These are phyloP conservation scores for Sorex araneus DNA, from an alignment of 2,113 vertebrate species.

Conservation along the genomic window DNA sequence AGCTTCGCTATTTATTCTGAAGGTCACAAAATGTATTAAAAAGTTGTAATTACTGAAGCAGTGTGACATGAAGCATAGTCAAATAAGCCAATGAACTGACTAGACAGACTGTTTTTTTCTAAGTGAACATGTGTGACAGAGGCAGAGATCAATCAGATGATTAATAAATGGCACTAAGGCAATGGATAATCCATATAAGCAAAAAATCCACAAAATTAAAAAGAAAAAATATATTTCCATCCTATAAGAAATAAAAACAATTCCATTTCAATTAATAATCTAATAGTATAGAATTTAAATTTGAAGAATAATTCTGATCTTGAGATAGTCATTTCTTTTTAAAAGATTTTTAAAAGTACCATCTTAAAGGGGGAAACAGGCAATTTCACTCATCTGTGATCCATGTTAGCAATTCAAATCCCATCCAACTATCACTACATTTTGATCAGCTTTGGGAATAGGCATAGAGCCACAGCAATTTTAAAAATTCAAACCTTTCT, in stretches of 20 bases:
- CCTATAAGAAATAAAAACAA: background rate
- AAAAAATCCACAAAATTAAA: background rate
- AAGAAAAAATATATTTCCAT: background rate
- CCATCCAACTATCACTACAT: background rate
- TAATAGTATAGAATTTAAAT: background rate
- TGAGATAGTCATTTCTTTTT: background rate
- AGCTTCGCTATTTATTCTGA: too few species aligned
- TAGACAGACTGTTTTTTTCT: too few species aligned
- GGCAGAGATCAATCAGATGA: background rate
- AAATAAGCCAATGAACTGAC: too few species aligned
- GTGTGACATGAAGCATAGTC: too few species aligned
- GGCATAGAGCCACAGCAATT: background rate
- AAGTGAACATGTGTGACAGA: too few species aligned
- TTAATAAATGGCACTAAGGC: background rate
- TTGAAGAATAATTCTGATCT: conserved; percentile 14
- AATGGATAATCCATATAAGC: too few species aligned
- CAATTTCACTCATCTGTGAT: background rate
- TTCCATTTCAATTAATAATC: conserved; percentile 5
- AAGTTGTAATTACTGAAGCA: too few species aligned
- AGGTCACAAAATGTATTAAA: too few species aligned
- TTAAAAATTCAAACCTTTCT: background rate
- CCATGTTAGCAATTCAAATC: background rate
- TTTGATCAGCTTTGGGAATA: background rate
- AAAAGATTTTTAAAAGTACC: background rate
- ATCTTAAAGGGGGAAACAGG: background rate